Percentiles rank a stretch among this genome's conserved stretches.
phyloP scores from a whole-genome alignment of 1,140 invertebrate genomes.

The Trichomalopsis sarcophagae region DNA sequence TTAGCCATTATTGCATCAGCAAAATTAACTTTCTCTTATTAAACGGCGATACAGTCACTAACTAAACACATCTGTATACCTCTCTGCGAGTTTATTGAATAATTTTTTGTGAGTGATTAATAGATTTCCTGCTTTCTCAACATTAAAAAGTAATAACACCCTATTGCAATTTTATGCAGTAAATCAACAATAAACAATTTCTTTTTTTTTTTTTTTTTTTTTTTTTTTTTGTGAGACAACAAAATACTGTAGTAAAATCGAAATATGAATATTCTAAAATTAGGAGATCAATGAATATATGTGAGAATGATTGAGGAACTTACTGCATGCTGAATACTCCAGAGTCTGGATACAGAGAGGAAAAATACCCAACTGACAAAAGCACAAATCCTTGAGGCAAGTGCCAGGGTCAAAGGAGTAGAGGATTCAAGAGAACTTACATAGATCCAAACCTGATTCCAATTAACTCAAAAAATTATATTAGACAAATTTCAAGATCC shows the following conservation, averaged over 20 bases:
- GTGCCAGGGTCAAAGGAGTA: slow-evolving; percentile 47
- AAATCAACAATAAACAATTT: not conserved
- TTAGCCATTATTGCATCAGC: slow-evolving; percentile 24
- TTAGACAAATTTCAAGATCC: slow-evolving; percentile 28
- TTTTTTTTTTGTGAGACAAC: not conserved
- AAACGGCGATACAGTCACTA: slow-evolving; percentile 44
- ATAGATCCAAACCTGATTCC: slow-evolving; percentile 16
- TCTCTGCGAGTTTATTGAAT: slow-evolving; percentile 38
- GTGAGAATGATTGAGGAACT: slow-evolving; percentile 51
- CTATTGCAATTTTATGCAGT: not conserved
- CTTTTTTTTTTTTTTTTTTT: not conserved
- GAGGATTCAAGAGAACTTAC: slow-evolving; percentile 44
- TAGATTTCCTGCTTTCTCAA: slow-evolving; percentile 29
- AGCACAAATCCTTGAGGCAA: slow-evolving; percentile 52
- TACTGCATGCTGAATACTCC: slow-evolving; percentile 67
- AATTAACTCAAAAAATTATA: slow-evolving; percentile 40
- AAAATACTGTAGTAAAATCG: not conserved
- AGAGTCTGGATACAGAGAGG: slow-evolving; percentile 72
- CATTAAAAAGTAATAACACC: not conserved
- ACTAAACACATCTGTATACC: slow-evolving; percentile 36
- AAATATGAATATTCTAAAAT: slow-evolving; percentile 17
- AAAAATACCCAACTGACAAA: slow-evolving; percentile 55
- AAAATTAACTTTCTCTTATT: slow-evolving; percentile 45
- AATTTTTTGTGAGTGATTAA: slow-evolving; percentile 16
- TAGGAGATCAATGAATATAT: slow-evolving; percentile 41